phyloP scores from a whole-genome alignment of 2,888 invertebrate species.

The Galerucella calmariensis region DNA sequence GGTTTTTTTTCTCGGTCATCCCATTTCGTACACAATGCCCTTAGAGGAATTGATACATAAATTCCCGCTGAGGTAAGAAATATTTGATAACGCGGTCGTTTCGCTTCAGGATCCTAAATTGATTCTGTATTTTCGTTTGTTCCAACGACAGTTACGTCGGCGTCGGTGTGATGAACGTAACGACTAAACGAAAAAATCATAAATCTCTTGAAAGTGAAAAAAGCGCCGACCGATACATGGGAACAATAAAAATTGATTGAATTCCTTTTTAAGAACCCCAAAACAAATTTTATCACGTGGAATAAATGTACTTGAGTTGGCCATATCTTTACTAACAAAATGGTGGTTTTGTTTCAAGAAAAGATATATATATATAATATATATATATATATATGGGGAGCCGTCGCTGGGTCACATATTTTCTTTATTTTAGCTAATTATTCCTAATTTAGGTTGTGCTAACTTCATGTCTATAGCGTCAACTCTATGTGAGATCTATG shows the following conservation, averaged over 20 bases:
- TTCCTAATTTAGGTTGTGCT: no score
- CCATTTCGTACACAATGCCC: no score
- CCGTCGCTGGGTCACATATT: no score
- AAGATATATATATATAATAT: no score
- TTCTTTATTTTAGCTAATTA: no score
- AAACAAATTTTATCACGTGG: neutral
- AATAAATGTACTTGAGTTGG: neutral
- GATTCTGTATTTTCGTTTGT: neutral
- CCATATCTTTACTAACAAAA: no score
- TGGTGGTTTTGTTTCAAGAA: no score
- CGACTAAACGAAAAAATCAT: neutral
- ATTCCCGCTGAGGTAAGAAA: neutral
- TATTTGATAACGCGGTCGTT: neutral
- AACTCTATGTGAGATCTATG: no score
- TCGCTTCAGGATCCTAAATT: neutral
- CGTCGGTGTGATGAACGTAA: neutral
- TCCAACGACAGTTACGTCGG: neutral
- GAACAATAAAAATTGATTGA: conserved; percentile 6
- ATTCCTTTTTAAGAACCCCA: neutral
- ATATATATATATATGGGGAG: no score
- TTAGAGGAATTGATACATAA: neutral
- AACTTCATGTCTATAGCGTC: no score
- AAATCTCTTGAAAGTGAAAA: neutral
- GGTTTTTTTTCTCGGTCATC: no score
- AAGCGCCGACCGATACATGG: neutral